Base-by-base conservation (phyloP, 2,888 invertebrate species). In the Cepaea hortensis region DNA sequence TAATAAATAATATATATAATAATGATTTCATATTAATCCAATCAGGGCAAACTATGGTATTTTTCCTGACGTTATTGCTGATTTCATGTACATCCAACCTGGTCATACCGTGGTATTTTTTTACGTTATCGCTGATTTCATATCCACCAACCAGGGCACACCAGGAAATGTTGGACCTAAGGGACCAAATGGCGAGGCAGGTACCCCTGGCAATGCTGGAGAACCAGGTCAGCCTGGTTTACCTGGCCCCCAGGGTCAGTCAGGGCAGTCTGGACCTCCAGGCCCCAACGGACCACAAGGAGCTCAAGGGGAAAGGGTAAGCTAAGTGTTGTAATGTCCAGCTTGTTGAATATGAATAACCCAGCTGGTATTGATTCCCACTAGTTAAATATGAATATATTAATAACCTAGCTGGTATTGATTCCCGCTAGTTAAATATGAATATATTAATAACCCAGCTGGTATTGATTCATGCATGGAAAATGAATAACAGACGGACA, bases 131-230 rank as follows among this genome's bases (percentile, higher is more conserved):
- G 18, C 70, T 70, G 20, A 55, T 55, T 55, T 55, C 55, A 11
- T 55, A 9, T 55, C 6, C 55, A 9, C 7, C 55, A 55, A 35
- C 23, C 76, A 90, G 85, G 93, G 93, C 13, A 72, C 76, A 18
- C 83, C 89, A 20, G 93, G 93, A 68, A 79, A 85, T 13, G 89
- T 89, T 23, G 91, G 91, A 70, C 20, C 83, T 23, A 89, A 89
- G 65, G 92, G 92, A 50, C 65, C 81, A 7, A 50, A 83, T 23
- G 92, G 92, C 3, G 88, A 87, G 75, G 20, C 85, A 46, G 86
- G 92, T 87, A 35, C 87, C 80, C 85, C 95, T 6, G 97, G 97
- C 0, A 95, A 95, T 5, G 88, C 91, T 13, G 92, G 92, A 35
- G 81, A 87, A 55, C 90, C 91, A 20, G 91, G 91, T 13, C 92